A percentile compares a stretch with the other conserved stretches of the same genome.
These are phyloP conservation scores for Ditylenchus weischeri DNA, from an alignment of 2,888 invertebrate species.

Conservation along the genomic window DNA sequence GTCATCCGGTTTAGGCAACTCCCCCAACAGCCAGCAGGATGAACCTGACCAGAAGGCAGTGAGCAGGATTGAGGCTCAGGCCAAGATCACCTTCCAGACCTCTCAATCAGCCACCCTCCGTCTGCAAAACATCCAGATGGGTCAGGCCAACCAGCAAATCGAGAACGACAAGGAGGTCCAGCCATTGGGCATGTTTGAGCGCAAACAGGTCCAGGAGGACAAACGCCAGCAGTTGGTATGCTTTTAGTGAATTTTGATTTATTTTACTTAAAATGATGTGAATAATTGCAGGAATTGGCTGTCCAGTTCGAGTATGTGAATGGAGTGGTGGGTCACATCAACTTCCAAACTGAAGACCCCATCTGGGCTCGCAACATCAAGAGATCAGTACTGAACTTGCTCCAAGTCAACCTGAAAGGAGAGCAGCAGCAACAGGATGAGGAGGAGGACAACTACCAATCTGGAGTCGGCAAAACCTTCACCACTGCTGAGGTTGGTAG, in stretches of 20 bases:
- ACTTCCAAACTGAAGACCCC: constrained; percentile 29
- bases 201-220: constrained; percentile 20
- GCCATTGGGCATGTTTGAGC: constrained; percentile 23
- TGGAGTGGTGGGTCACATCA: not conserved
- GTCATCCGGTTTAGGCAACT: constrained; percentile 18
- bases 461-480: constrained; percentile 22
- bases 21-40: constrained; percentile 2
- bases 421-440: constrained; percentile 14
- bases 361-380: constrained; percentile 55
- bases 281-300: not conserved
- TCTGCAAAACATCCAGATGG: constrained; percentile 25
- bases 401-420: constrained; percentile 32
- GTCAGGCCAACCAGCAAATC: constrained; percentile 30
- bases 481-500: constrained; percentile 25
- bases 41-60: constrained; percentile 28
- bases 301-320: too few relatives aligned
- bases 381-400: constrained; percentile 46
- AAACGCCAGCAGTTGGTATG: constrained; percentile 9
- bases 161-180: constrained; percentile 14
- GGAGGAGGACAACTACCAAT: constrained; percentile 6
- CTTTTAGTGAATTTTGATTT: not conserved
- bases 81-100: constrained; percentile 23
- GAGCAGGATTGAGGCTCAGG: constrained; percentile 31
- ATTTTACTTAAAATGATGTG: not conserved
- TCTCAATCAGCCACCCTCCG: constrained; percentile 25